Base-by-base conservation (phyloP, 1,140 invertebrate genomes). In the Papilio helenus region DNA sequence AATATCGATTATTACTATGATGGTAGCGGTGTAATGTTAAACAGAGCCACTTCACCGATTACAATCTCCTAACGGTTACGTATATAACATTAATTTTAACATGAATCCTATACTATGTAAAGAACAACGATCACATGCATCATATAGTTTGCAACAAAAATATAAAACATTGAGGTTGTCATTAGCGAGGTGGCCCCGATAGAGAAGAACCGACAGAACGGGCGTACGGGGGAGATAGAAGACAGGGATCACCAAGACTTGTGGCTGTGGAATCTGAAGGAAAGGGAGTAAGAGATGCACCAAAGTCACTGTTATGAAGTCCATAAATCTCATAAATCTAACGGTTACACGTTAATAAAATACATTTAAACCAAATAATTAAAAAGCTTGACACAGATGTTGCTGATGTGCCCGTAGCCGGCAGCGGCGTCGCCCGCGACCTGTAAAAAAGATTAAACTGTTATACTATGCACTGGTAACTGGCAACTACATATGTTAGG, bases 1-100 rank as follows among this genome's bases (percentile, higher is more conserved):
- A 83, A 84, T 87, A 89, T 86, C 79, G 81, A 89, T 90, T 88
- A 91, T 87, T 84, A 85, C 87, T 89, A 89, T 83, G 65, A 84
- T 80, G 81, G 49, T 26, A 23, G 72, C 12, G 42, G 26, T 49
- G 9, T 76, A 55, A 58, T n/a, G 12, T 77, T 16, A 65, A 44
- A 39, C 16, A 23, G 76, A 77, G 76, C 76, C 76, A 65, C 51
- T 65, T 44, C 76, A 65, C 76, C 23, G 34, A 61, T 77, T 61
- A 2, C 76, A 65, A 77, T 61, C 76, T 77, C n/a, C 29, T 44
- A 39, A 61, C 1, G 46, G 18, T 34, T 55, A 55, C 51, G 74
- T 76, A 55, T 55, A 76, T 51, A 34, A 46, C 44, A 46, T 46
- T 61, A 68, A 16, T 29, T 29, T 29, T 29, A 68, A 68, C 61